Base-by-base conservation (phyloP, 2,113 vertebrate genomes). In the Paracyprichromis sp. region DNA sequence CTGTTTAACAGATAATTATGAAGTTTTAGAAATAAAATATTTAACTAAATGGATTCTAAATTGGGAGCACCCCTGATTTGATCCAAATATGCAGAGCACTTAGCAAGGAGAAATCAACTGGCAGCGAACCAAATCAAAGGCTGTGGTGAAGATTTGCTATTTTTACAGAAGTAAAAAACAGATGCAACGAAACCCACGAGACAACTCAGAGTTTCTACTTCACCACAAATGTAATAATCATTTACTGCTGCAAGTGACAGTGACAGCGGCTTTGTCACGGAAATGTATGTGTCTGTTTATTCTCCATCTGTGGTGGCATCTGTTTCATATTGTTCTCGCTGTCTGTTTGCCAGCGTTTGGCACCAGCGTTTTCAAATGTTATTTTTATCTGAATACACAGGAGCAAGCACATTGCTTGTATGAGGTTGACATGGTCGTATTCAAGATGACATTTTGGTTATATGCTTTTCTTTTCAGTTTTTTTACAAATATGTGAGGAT, bases 231-330 rank as follows among this genome's bases (percentile, higher is more conserved):
- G 61, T 80, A 92, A 92, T 90, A 85, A 92, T 92, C 86, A 92
- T 90, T 94, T 89, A 90, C 83, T 88, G 87, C 82, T 84, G 63
- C 76, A 59, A 91, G 86, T 90, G 93, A 95, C 91, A 93, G 61
- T 29, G 29, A 29, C 29, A 29, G 29, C 84, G 90, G 91, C 90
- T 89, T 94, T 93, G 92, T 90, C 93, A 91, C 89, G 82, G 86
- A 92, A 93, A 94, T 93, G 84, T 88, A 92, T 90, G 90, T 80
- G 90, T 71, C 89, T 86, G 90, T 92, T 95, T 95, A 94, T 94
- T 90, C 87, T 89, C 94, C 94, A 95, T 96, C 95, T 96, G 96
- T 87, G 92, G 85, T 45, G 90, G 93, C 95, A 95, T 95, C 95
- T 96, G 95, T 93, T 95, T 96, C 92, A 90, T 92, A 91, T 93